Evolutionary conservation across 2,888 invertebrate genomes (phyloP).

Genomic region (Heliconius hortense): DNA sequence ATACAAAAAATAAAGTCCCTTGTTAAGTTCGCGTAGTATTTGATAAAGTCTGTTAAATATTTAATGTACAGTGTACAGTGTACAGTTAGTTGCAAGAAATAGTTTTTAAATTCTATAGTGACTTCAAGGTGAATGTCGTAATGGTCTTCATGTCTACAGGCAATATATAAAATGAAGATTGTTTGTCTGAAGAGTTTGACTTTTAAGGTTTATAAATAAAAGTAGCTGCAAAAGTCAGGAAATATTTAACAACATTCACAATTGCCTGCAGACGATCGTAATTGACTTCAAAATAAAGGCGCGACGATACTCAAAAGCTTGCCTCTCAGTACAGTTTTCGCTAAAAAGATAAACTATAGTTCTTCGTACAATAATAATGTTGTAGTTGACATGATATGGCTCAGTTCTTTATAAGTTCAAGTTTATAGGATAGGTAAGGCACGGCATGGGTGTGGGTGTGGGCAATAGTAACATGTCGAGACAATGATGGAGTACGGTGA

Average conservation of each 20-base stretch:
- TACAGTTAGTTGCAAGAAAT: constrained; percentile 26
- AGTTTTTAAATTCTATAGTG: constrained; percentile 33
- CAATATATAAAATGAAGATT: constrained; percentile 38
- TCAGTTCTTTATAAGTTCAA: constrained; percentile 63
- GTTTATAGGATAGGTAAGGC: constrained; percentile 53
- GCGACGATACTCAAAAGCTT: constrained; percentile 57
- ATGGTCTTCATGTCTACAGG: constrained; percentile 43
- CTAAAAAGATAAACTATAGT: constrained; percentile 29
- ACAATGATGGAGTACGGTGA: constrained; percentile 71
- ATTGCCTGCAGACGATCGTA: constrained; percentile 41
- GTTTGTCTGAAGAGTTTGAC: background rate
- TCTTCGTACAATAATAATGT: constrained; percentile 36
- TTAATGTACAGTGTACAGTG: constrained; percentile 31
- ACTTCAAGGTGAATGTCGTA: constrained; percentile 47
- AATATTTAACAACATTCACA: constrained; percentile 18
- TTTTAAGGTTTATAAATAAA: background rate
- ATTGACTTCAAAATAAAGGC: constrained; percentile 33
- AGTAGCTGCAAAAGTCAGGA: background rate
- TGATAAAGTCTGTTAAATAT: constrained; percentile 6
- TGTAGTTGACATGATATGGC: constrained; percentile 33
- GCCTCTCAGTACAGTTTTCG: constrained; percentile 61
- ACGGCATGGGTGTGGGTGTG: constrained; percentile 59
- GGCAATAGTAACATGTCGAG: constrained; percentile 64
- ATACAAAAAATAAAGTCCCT: constrained; percentile 24
- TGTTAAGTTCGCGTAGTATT: constrained; percentile 23